Conservation (phyloP, 2,113 vertebrate species). For the Oreochromis tanganicae region DNA sequence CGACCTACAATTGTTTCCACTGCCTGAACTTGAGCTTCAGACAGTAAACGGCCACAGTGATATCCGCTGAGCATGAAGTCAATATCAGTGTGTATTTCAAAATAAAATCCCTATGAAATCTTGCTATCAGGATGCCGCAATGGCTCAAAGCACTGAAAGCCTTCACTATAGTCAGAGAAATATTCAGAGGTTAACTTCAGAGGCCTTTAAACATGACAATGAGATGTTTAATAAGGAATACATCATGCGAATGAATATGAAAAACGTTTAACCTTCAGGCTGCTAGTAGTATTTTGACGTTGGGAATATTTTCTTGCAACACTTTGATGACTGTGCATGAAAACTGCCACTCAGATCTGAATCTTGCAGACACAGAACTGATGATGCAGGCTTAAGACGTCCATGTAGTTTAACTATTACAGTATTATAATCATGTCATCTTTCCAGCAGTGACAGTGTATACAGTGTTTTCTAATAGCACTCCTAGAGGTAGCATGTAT, state of each 20-base stretch:
- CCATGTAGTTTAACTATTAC: neutral
- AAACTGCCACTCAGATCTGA: neutral
- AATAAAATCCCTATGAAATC: accelerated
- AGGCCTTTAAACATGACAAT: neutral
- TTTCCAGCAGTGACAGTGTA: neutral
- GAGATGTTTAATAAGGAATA: neutral
- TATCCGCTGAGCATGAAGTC: neutral
- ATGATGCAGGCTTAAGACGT: neutral
- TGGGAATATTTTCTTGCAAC: neutral
- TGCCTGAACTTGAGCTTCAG: neutral
- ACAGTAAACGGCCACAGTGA: neutral
- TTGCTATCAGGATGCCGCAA: neutral
- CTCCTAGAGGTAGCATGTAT: neutral
- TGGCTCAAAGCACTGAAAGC: neutral
- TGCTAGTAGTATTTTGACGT: neutral
- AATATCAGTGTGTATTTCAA: neutral
- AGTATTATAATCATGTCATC: neutral
- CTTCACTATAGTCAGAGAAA: neutral
- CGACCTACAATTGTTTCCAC: neutral
- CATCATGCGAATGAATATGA: neutral
- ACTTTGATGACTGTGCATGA: neutral
- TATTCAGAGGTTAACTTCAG: neutral
- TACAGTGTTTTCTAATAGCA: neutral
- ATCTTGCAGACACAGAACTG: neutral
- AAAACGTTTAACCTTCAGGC: neutral